Evolutionary conservation across 2,888 invertebrate species (phyloP).

Genomic region (Scaptomyza reducta): DNA sequence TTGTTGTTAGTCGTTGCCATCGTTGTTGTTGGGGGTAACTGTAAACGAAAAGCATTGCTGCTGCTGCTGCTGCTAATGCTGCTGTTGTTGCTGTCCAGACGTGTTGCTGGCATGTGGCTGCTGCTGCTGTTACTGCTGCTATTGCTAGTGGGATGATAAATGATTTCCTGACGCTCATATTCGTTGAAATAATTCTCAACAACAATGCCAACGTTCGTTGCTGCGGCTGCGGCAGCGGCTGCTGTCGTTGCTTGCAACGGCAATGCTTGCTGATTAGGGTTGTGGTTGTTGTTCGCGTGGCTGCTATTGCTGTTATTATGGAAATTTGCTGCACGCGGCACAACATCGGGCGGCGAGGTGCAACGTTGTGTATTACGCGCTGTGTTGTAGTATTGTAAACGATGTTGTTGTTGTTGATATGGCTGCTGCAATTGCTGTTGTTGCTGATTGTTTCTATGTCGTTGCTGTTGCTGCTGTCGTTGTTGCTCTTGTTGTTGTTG

Average conservation of each 20-base stretch:
- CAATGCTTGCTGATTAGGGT: slow-evolving; percentile 39
- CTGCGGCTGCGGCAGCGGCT: slow-evolving; percentile 32
- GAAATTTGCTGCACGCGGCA: slow-evolving; percentile 81
- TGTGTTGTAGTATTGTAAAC: slow-evolving; percentile 56
- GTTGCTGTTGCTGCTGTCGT: slow-evolving; percentile 65
- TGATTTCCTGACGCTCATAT: slow-evolving; percentile 84
- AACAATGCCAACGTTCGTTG: slow-evolving; percentile 75
- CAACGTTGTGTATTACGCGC: slow-evolving; percentile 74
- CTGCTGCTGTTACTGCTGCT: slow-evolving; percentile 43
- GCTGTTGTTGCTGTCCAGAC: slow-evolving; percentile 24
- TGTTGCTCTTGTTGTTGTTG: slow-evolving; percentile 62
- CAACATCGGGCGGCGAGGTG: slow-evolving; percentile 83
- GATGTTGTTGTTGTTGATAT: slow-evolving; percentile 60
- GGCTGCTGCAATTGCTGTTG: slow-evolving; percentile 67
- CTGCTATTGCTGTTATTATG: slow-evolving; percentile 58
- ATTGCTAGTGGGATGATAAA: slow-evolving; percentile 71
- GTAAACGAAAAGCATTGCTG: slow-evolving; percentile 73
- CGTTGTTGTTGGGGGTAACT: slow-evolving; percentile 57
- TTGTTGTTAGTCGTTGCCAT: slow-evolving; percentile 64
- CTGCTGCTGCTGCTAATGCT: slow-evolving; percentile 34
- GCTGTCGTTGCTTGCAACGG: slow-evolving; percentile 39
- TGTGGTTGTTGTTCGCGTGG: slow-evolving; percentile 44
- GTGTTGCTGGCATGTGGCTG: slow-evolving; percentile 58
- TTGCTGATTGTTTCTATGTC: slow-evolving; percentile 66
- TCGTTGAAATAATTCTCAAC: slow-evolving; percentile 83